These are phyloP conservation scores for Octopus bimaculoides DNA, from an alignment of 1,140 invertebrate genomes.

Conservation along the genomic window DNA sequence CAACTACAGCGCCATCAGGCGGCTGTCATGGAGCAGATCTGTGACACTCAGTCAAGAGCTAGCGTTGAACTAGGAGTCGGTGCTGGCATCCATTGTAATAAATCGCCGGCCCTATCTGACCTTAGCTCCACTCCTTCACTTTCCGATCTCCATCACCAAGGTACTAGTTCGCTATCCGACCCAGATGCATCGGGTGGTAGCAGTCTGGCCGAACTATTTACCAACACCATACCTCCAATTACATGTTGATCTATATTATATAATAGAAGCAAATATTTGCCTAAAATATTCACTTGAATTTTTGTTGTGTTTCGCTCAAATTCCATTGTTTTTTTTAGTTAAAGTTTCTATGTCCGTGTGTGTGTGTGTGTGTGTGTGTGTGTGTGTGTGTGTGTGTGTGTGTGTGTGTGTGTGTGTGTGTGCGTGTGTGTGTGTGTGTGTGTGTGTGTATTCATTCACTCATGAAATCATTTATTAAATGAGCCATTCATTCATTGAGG, in stretches of 20 bases:
- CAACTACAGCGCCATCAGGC: constrained; percentile 22
- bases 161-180: constrained; percentile 12
- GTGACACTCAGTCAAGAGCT: constrained; percentile 18
- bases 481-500: no score
- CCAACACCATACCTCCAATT: constrained; percentile 26
- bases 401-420: no score
- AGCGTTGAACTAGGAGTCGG: constrained; percentile 19
- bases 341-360: no score
- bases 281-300: no score
- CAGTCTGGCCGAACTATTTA: constrained; percentile 28
- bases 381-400: no score
- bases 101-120: constrained; percentile 28
- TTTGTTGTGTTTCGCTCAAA: no score
- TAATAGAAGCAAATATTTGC: no score
- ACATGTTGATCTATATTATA: constrained; percentile 17
- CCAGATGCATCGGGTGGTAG: constrained; percentile 19
- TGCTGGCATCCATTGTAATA: constrained; percentile 14
- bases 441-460: no score
- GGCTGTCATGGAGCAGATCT: constrained; percentile 15
- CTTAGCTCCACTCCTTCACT: constrained; percentile 29
- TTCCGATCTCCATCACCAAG: constrained; percentile 26
- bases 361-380: no score
- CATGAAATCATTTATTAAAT: no score
- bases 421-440: no score
- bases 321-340: no score